Base-by-base conservation (phyloP, 2,888 invertebrate species). In the Hyposoter dolosus region DNA sequence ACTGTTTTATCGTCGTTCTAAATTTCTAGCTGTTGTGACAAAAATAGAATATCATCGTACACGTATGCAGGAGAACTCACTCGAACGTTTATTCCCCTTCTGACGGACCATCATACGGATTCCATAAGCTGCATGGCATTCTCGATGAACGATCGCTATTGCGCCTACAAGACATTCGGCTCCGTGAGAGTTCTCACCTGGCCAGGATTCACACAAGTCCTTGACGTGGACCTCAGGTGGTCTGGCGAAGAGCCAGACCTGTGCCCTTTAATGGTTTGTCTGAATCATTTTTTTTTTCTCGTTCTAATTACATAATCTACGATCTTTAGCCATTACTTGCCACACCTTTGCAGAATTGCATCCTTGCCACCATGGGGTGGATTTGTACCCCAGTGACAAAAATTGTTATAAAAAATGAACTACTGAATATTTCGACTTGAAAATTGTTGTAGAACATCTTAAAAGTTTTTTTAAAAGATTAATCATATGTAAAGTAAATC, bases 141-240 rank as follows among this genome's bases (percentile, higher is more conserved):
- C 40, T 93, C 93, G 4, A 83, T 89, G 1, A 89, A 90, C 50
- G 90, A 90, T 83, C 88, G 87, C 43, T 91, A 91, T 50, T 63
- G 92, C 19, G 91, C 87, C 4, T 72, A 88, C 6, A 87, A 89
- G 1, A 77, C 83, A 3, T 0, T 45, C 0, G 90, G 91, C 43
- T 85, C 65, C 0, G 87, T 92, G 4, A 88, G 85, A 1, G 74
- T 92, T n/a, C 87, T 81, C 68, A 15, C 32, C 4, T 91, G 90
- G 89, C 90, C 91, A 9, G 47, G 19, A 3, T 15, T 90, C 7
- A 7, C 17, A 1, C 66, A 71, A 6, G 77, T 45, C 50, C 74
- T 90, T 45, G 85, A 90, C 17, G 84, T 92, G 65, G 47, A 1
- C 19, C 50, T 17, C 28, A 15, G 40, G 40, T 40, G 40, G 5